phyloP scores from a whole-genome alignment of 2,113 vertebrate species.

The Orthonyx spaldingii region DNA sequence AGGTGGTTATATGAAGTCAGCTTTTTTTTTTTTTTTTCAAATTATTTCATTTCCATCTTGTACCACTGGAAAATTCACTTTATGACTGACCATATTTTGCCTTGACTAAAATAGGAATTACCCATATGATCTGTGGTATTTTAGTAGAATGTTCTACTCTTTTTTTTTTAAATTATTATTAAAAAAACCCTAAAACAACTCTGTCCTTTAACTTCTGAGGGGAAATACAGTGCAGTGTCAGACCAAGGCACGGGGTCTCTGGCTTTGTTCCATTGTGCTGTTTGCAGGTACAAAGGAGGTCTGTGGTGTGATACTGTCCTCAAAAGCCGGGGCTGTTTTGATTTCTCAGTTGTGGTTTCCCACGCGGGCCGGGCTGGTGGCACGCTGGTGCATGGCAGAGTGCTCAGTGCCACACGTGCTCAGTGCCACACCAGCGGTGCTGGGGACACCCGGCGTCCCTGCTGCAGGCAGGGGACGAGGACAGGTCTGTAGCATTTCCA shows the following conservation, averaged over 20 bases:
- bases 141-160: conserved; percentile 13
- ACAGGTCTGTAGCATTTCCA: background rate
- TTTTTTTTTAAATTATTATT: background rate
- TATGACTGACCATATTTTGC: background rate
- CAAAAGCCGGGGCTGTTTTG: background rate
- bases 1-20: conserved; percentile 69
- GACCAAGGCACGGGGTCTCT: background rate
- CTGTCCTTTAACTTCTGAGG: conserved; percentile 25
- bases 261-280: background rate
- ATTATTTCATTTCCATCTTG: conserved; percentile 46
- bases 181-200: background rate
- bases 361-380: background rate
- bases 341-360: background rate
- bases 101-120: conserved; percentile 22
- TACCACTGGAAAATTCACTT: conserved; percentile 39
- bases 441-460: background rate
- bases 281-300: background rate
- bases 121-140: conserved; percentile 37
- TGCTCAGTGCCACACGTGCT: background rate
- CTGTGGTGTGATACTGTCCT: conserved; percentile 10
- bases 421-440: background rate
- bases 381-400: background rate
- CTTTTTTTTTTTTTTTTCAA: background rate
- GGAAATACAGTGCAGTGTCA: background rate
- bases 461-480: background rate